Conservation (phyloP, 2,113 vertebrate genomes). For the Thomomys bottae region DNA sequence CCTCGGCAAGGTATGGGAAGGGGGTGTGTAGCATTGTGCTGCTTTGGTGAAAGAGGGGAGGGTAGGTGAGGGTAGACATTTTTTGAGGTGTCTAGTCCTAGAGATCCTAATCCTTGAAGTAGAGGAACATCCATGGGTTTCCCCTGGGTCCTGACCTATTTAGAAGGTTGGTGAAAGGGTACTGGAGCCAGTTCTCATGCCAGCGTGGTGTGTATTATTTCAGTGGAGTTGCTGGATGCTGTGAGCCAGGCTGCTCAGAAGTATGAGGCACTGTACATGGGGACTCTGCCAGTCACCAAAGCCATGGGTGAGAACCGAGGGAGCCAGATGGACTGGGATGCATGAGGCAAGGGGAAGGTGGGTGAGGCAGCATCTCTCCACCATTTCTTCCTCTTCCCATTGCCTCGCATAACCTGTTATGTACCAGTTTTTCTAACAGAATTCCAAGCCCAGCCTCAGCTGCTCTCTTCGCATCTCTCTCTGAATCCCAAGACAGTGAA, state of each 20-base stretch:
- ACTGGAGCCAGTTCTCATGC: background rate
- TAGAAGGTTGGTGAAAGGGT: background rate
- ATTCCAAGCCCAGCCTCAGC: constrained; percentile 1
- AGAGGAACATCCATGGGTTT: background rate
- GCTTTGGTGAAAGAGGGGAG: constrained; percentile 22
- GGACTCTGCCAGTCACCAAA: constrained; percentile 92
- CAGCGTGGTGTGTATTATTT: constrained; percentile 59
- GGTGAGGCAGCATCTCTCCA: background rate
- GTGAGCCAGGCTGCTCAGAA: constrained; percentile 91
- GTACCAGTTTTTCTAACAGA: background rate
- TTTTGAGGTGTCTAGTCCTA: background rate
- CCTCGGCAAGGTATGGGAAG: constrained; percentile 90
- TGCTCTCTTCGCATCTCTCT: constrained; percentile 2
- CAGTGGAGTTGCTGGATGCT: constrained; percentile 92
- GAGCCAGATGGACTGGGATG: background rate
- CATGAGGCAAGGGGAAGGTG: background rate
- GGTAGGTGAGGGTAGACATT: background rate
- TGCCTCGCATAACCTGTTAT: background rate
- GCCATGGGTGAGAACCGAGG: constrained; percentile 91
- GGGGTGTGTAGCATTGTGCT: background rate
- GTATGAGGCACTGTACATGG: constrained; percentile 93
- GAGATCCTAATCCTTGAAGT: background rate
- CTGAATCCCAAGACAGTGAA: constrained; percentile 52
- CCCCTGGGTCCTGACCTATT: background rate
- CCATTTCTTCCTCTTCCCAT: constrained; percentile 3